phyloP scores from a whole-genome alignment of 1,140 invertebrate genomes.

The Elysia chlorotica region DNA sequence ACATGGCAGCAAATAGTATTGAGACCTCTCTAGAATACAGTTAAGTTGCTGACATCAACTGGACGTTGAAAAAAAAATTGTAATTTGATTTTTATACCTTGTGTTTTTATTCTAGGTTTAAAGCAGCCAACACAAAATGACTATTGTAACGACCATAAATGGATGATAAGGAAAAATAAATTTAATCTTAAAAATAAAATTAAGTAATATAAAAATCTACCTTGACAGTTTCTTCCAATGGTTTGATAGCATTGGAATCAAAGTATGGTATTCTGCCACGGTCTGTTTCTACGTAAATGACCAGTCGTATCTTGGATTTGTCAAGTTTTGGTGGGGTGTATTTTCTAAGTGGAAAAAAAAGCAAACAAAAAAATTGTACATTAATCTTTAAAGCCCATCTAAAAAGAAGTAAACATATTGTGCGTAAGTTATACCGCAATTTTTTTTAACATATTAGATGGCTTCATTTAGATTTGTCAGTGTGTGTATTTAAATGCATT shows the following conservation, averaged over 20 bases:
- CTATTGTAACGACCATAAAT: background rate
- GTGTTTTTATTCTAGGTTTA: background rate
- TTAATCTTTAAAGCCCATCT: too few relatives aligned
- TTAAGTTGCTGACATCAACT: too few relatives aligned
- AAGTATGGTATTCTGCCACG: slow-evolving; percentile 80
- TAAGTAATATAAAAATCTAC: slow-evolving; percentile 3
- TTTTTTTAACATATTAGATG: too few relatives aligned
- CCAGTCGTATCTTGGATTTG: slow-evolving; percentile 66
- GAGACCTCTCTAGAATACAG: too few relatives aligned
- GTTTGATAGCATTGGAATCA: slow-evolving; percentile 78
- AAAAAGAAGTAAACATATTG: too few relatives aligned
- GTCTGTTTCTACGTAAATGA: slow-evolving; percentile 86
- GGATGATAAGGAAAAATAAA: background rate
- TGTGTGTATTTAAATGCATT: too few relatives aligned
- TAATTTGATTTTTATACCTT: background rate
- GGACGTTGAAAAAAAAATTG: background rate
- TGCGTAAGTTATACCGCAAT: too few relatives aligned
- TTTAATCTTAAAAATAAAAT: background rate
- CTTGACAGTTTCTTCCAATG: slow-evolving; percentile 60
- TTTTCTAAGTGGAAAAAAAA: slow-evolving; percentile 40
- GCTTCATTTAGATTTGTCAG: too few relatives aligned
- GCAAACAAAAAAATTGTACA: background rate
- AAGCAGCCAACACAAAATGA: background rate
- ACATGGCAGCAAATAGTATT: too few relatives aligned
- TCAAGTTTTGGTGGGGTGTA: slow-evolving; percentile 53